A percentile compares a stretch with the other conserved stretches of the same genome.
Evolutionary conservation across 1,140 invertebrate species (phyloP).

Genomic region (Drosophila jambulina): DNA sequence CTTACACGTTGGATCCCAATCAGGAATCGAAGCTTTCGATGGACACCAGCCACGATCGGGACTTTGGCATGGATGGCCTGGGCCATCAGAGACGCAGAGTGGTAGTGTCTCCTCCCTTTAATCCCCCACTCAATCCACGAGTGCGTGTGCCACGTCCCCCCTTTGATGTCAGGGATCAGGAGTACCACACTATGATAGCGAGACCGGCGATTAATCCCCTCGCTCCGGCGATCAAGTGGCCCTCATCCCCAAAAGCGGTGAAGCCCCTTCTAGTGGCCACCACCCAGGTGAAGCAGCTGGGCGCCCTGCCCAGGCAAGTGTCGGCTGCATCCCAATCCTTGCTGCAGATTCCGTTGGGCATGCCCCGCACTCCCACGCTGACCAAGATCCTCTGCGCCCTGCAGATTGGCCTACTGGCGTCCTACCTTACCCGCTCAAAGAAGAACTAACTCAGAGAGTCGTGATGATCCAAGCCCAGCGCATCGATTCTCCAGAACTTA

Average conservation of each 20-base stretch:
- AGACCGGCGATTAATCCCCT: constrained; percentile 4
- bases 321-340: neutral
- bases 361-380: constrained; percentile 19
- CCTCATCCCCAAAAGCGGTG: neutral
- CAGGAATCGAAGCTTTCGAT: neutral
- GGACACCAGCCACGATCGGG: neutral
- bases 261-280: neutral
- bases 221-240: constrained; percentile 3
- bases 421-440: constrained; percentile 34
- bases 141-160: constrained; percentile 60
- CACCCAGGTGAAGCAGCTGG: constrained; percentile 2
- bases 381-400: constrained; percentile 48
- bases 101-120: constrained; percentile 29
- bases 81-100: constrained; percentile 23
- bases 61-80: neutral
- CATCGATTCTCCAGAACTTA: neutral
- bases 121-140: constrained; percentile 65
- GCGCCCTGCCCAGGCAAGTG: constrained; percentile 1
- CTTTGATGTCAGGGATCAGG: constrained; percentile 67
- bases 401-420: constrained; percentile 57
- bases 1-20: neutral
- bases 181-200: constrained; percentile 55
- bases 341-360: constrained; percentile 28
- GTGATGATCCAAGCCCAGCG: neutral
- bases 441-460: neutral